Conservation (phyloP, 1,140 invertebrate genomes). For the Eulimnadia texana region DNA sequence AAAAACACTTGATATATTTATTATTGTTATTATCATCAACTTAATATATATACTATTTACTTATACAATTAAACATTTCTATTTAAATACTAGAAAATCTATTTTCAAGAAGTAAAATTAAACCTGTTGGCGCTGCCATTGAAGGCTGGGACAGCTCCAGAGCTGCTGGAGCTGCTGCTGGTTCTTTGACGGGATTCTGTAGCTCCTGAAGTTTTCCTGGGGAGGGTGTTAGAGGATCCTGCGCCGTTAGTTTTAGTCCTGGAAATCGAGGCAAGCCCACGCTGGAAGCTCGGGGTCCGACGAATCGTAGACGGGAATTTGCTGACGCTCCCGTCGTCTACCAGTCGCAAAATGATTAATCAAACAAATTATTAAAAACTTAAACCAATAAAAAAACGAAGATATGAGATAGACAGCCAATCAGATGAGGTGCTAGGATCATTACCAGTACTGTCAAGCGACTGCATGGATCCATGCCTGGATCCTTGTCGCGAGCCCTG, state of each 20-base stretch:
- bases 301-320: slow-evolving; percentile 6
- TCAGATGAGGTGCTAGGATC: slow-evolving; percentile 1
- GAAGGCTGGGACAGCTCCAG: slow-evolving; percentile 15
- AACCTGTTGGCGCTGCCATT: slow-evolving; percentile 1
- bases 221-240: slow-evolving; percentile 11
- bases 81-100: too few species aligned
- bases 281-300: slow-evolving; percentile 16
- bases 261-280: not conserved
- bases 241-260: not conserved
- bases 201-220: slow-evolving; percentile 8
- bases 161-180: slow-evolving; percentile 19
- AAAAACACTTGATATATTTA: too few species aligned
- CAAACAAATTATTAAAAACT: too few species aligned
- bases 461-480: slow-evolving; percentile 46
- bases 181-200: slow-evolving; percentile 14
- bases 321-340: not conserved
- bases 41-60: too few species aligned
- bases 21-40: too few species aligned
- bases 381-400: not conserved
- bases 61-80: too few species aligned
- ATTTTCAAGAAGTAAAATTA: too few species aligned
- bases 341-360: not conserved
- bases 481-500: slow-evolving; percentile 64
- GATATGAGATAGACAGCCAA: not conserved
- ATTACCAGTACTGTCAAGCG: slow-evolving; percentile 70